Evolutionary conservation across 2,888 invertebrate genomes (phyloP), one percentile per base, ranked within the genome.

Genomic region (Calliphora vomitoria): DNA sequence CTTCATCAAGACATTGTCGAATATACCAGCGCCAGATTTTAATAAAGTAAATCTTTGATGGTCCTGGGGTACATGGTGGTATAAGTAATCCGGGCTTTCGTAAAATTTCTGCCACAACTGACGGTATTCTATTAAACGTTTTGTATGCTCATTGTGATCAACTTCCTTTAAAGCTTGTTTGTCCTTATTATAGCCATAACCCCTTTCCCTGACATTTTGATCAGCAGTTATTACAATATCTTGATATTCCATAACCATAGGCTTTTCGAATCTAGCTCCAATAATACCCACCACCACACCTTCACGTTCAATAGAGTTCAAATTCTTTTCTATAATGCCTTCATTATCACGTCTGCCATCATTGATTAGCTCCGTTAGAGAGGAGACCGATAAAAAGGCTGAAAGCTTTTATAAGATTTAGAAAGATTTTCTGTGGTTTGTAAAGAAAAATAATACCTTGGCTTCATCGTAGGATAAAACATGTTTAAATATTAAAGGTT

Each of bases 391-490:
- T 81, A 95, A 90, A 89, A 95, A 93, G 0, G 94, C 94, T 0
- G 95, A 94, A 71, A 89, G 88, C 88, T 89, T 66, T 55, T 31
- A 1, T 8, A n/a, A 18, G 13, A 5, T 50, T 47, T 18, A 15
- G 58, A 11, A 13, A 25, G 25, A 62, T 0, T 66, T 47, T 8
- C 47, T n/a, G 13, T 10, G 35, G 13, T 47, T 38, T 15, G 15
- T 58, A 18, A 38, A 15, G 11, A 4, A 10, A 50, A 47, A 3
- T 55, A 20, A 18, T 82, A 95, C 89, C 90, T 95, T 95, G 8
- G 95, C 93, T 91, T 95, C 95, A 88, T 95, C 95, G 90, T 95
- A 95, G 44, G 94, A 94, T 50, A 95, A 89, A 88, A 94, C 94
- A 78, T 94, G 92, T 20, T 93, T 88, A 18, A 95, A 89, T 8